phyloP scores from a whole-genome alignment of 2,888 invertebrate genomes.

The Dinocampus coccinellae region DNA sequence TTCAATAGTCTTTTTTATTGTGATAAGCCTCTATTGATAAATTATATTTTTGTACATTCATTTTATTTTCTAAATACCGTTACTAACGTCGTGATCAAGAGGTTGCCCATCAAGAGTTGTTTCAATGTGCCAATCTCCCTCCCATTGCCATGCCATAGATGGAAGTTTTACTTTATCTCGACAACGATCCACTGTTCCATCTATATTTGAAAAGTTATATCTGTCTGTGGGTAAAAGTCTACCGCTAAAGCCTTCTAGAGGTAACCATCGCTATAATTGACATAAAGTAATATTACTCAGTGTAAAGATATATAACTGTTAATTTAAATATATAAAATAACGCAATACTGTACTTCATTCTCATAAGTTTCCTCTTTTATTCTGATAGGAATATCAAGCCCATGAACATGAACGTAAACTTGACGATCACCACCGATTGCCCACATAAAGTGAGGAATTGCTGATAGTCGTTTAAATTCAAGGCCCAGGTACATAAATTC shows the following conservation, averaged over 20 bases:
- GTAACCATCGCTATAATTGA: constrained; percentile 83
- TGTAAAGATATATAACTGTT: not conserved
- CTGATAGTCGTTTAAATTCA: constrained; percentile 90
- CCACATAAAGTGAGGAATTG: constrained; percentile 89
- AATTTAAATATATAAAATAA: too few species aligned
- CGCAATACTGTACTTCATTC: constrained; percentile 91
- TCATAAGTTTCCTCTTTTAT: constrained; percentile 92
- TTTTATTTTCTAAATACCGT: constrained; percentile 39
- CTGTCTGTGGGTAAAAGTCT: constrained; percentile 90
- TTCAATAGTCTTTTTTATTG: too few species aligned
- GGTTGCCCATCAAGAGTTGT: constrained; percentile 88
- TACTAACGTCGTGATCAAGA: constrained; percentile 83
- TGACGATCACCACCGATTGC: constrained; percentile 94
- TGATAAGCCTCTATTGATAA: constrained; percentile 33
- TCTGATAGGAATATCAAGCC: constrained; percentile 89
- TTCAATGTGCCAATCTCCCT: constrained; percentile 92
- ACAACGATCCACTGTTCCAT: constrained; percentile 83
- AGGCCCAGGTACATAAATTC: constrained; percentile 88
- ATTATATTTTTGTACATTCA: constrained; percentile 46
- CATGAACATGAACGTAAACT: constrained; percentile 91
- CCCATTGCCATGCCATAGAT: constrained; percentile 97
- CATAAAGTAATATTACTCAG: constrained; percentile 43
- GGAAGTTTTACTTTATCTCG: constrained; percentile 88
- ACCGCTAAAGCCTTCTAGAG: constrained; percentile 88
- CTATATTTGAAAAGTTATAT: constrained; percentile 86